Evolutionary conservation across 1,140 invertebrate species (phyloP), one percentile per base, ranked within the genome.

Genomic region (Pseudomyrmex concolor): DNA sequence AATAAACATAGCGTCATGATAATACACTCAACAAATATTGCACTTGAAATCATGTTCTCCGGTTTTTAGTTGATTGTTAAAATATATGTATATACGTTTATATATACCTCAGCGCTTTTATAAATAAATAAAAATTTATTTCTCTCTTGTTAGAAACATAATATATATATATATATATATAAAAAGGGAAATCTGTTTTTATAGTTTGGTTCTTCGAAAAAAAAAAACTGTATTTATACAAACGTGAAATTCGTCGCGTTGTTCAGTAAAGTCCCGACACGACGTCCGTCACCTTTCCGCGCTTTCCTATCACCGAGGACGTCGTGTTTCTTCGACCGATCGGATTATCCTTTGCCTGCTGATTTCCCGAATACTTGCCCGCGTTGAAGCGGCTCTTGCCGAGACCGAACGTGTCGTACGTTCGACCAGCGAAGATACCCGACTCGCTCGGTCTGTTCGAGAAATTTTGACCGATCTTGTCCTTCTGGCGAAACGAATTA

Each of bases 201-300:
- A 19, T n/a, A 45, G 8, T 48, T 48, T 67, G 25, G 12, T 34
- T 77, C 13, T 43, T 59, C 59, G 25, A 8, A 59, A 45, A 62
- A 62, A 34, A 12, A 59, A 45, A 62, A 62, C 13, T 77, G 22
- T 10, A 19, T 34, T n/a, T 2, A 64, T 1, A 15, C 5, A 9
- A 34, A 34, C 34, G 5, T 34, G 34, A 34, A 34, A 5, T 4
- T 34, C 34, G 34, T 34, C 34, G 34, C 34, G 34, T 34, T 34
- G 34, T 57, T 90, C 71, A 92, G 77, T 94, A 94, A 43, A 94
- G 89, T 1, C 93, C 93, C 0, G 94, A 94, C 25, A 94, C 76
- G 48, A 94, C 84, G 43, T 94, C 93, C 5, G 94, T 94, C 12
- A 94, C 94, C 83, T 94, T 94, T n/a, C 89, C 91, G 12, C 91